These are phyloP conservation scores for Sinonovacula constricta DNA, from an alignment of 1,140 invertebrate species.

Conservation along the genomic window DNA sequence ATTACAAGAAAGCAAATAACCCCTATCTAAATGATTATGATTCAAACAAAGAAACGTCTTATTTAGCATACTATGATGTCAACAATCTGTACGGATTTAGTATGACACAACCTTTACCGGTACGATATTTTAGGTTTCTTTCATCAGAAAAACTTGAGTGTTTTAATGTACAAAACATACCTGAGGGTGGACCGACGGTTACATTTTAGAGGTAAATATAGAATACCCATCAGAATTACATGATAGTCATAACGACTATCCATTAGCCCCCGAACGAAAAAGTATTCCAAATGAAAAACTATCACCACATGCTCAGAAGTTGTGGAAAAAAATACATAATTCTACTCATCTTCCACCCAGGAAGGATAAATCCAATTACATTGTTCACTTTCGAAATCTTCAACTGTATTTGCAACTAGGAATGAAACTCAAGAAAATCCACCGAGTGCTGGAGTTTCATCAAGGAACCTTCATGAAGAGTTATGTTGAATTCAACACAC, in stretches of 20 bases:
- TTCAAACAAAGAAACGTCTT: neutral
- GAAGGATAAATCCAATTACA: conserved; percentile 47
- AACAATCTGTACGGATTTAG: conserved; percentile 70
- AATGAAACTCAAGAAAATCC: conserved; percentile 56
- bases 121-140: conserved; percentile 61
- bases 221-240: conserved; percentile 78
- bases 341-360: conserved; percentile 35
- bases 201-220: conserved; percentile 80
- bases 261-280: conserved; percentile 77
- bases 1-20: conserved; percentile 49
- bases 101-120: conserved; percentile 56
- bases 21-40: conserved; percentile 37
- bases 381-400: conserved; percentile 45
- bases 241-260: conserved; percentile 80
- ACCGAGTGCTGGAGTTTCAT: conserved; percentile 49
- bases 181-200: conserved; percentile 78
- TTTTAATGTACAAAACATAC: too few relatives aligned
- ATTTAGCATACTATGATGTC: conserved; percentile 45
- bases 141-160: conserved; percentile 52
- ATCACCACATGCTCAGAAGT: conserved; percentile 41
- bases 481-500: conserved; percentile 59
- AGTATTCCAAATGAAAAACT: conserved; percentile 44
- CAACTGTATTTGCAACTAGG: conserved; percentile 48
- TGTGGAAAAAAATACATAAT: conserved; percentile 46
- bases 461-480: conserved; percentile 49